These are phyloP conservation scores for Sitta europaea DNA, from an alignment of 2,113 vertebrate genomes.

Conservation along the genomic window DNA sequence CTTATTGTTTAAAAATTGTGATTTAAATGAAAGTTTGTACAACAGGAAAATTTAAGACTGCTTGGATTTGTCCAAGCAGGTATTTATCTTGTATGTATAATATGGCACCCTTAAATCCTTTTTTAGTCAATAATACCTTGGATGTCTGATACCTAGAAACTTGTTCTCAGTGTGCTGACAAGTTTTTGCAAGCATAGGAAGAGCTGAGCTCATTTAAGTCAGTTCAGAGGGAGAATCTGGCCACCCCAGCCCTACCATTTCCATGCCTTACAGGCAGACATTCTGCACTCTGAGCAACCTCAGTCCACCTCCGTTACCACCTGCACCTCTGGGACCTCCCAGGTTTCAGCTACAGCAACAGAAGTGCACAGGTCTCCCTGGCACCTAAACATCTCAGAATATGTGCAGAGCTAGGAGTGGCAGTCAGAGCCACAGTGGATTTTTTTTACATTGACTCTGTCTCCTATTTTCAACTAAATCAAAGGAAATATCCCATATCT, in stretches of 20 bases:
- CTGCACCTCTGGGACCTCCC: not conserved
- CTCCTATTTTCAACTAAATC: not conserved
- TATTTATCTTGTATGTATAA: not conserved
- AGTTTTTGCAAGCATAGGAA: not conserved
- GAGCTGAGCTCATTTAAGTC: not conserved
- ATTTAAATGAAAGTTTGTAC: not conserved
- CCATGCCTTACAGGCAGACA: accelerated
- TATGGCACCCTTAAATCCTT: not conserved
- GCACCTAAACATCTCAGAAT: not conserved
- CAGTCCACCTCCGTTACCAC: not conserved
- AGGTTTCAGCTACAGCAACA: not conserved
- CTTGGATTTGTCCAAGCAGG: not conserved
- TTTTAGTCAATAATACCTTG: not conserved
- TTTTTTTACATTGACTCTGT: not conserved
- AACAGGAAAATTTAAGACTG: not conserved
- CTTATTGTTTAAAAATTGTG: not conserved
- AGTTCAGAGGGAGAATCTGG: not conserved
- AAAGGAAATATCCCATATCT: not conserved
- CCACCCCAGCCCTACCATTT: not conserved
- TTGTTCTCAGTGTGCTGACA: not conserved
- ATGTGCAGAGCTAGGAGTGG: not conserved
- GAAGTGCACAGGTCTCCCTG: not conserved
- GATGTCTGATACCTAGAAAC: not conserved
- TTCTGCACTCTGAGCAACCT: not conserved
- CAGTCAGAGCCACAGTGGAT: not conserved